A percentile compares a stretch with the other conserved stretches of the same genome.
phyloP scores from a whole-genome alignment of 2,797 vertebrate genomes.

The Salarias fasciatus region DNA sequence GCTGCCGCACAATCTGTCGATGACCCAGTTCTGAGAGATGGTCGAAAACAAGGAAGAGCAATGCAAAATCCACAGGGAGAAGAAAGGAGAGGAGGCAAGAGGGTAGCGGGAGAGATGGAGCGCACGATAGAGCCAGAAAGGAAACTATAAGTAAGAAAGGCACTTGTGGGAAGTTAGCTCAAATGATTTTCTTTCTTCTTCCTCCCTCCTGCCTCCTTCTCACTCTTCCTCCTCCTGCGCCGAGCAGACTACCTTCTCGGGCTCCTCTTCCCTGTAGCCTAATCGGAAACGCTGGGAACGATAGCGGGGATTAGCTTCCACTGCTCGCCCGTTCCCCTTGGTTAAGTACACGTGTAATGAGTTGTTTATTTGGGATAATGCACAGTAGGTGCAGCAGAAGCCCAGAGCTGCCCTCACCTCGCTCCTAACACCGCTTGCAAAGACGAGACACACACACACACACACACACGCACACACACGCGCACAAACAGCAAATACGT shows the following conservation, averaged over 20 bases:
- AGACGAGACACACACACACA: slow-evolving; percentile 18
- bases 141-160: slow-evolving; percentile 62
- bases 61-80: slow-evolving; percentile 76
- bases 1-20: slow-evolving; percentile 78
- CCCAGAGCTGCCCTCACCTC: slow-evolving; percentile 66
- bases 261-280: slow-evolving; percentile 70
- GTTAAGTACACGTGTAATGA: slow-evolving; percentile 88
- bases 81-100: slow-evolving; percentile 65
- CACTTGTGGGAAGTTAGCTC: slow-evolving; percentile 75
- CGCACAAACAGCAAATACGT: slow-evolving; percentile 16
- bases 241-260: slow-evolving; percentile 58
- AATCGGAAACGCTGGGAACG: slow-evolving; percentile 78
- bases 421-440: slow-evolving; percentile 27
- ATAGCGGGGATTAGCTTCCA: slow-evolving; percentile 83
- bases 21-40: slow-evolving; percentile 86
- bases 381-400: slow-evolving; percentile 77
- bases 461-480: slow-evolving; percentile 18
- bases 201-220: slow-evolving; percentile 45
- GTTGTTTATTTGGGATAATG: slow-evolving; percentile 87
- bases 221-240: slow-evolving; percentile 47
- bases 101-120: slow-evolving; percentile 46
- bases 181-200: slow-evolving; percentile 57
- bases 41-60: slow-evolving; percentile 83
- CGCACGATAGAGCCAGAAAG: slow-evolving; percentile 36
- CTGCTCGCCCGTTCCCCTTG: slow-evolving; percentile 78